Base-by-base conservation (phyloP, 2,113 vertebrate genomes). In the Oryzias celebensis region DNA sequence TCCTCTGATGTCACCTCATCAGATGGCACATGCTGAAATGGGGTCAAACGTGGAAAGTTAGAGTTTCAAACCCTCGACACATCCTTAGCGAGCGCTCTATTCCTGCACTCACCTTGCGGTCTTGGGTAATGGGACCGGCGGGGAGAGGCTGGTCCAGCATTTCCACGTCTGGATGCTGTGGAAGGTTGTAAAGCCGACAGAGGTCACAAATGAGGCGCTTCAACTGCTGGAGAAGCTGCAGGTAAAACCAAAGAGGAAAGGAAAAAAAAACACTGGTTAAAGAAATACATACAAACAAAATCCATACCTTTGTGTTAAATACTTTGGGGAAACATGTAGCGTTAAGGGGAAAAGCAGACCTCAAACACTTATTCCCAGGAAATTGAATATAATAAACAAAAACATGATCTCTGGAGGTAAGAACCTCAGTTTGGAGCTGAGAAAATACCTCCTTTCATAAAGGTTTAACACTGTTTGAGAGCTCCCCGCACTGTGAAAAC, bases 1-100 rank as follows among this genome's bases (percentile, higher is more conserved):
- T 98, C 96, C 72, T 98, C 96, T 42, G 97, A 98, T 1, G 96
- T 98, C 68, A 97, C 94, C 88, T 98, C 96, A 85, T 98, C 96
- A 31, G 89, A 81, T 12, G 87, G 88, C 44, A 82, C 90, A 4
- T 90, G 87, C 91, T 92, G 75, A 14, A n/a, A 52, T 7, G 24
- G 16, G 14, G 36, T 23, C 2, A 65, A 68, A 75, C 18, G 36
- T 22, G 20, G 18, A 24, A 4, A 59, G 63, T 43, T 26, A 22
- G 3, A 22, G 14, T 22, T 49, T 18, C 46, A 4, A 36, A 26
- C 50, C n/a, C 1, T 13, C 12, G 47, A 63, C n/a, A 2, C 53
- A 41, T n/a, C 14, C 15, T 6, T 4, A 3, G 18, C 8, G 16
- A 36, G 61, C 20, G 59, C 4, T 18, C 5, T 18, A 42, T 73